A percentile compares a stretch with the other conserved stretches of the same genome.
Conservation (phyloP, 1,140 invertebrate genomes). For the Laupala kohalensis region DNA sequence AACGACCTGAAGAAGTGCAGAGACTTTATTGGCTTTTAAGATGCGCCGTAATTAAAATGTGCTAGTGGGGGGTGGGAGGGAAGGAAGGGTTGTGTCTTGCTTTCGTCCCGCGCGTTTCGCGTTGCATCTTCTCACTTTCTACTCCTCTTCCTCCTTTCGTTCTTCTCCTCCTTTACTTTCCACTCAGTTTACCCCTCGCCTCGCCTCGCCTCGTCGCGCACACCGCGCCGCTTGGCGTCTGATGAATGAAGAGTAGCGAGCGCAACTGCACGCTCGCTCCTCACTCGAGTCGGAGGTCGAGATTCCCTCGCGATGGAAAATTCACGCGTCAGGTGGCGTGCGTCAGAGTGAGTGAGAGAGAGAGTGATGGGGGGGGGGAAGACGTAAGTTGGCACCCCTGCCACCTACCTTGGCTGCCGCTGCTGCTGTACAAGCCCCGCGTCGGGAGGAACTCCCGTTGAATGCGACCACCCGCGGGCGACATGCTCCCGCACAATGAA, state of each 20-base stretch:
- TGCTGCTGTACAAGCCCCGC: too few relatives aligned
- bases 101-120: not conserved
- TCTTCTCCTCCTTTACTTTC: not conserved
- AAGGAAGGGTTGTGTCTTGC: too few relatives aligned
- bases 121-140: not conserved
- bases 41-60: conserved; percentile 12
- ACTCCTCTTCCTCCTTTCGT: not conserved
- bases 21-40: conserved; percentile 12
- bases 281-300: not conserved
- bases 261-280: not conserved
- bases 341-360: not conserved
- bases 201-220: not conserved
- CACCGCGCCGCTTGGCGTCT: not conserved
- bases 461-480: not conserved
- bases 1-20: not conserved
- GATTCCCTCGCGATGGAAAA: not conserved
- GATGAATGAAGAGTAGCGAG: conserved; percentile 8
- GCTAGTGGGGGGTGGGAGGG: too few relatives aligned
- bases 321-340: not conserved
- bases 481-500: too few relatives aligned
- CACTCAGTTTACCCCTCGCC: too few relatives aligned
- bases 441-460: not conserved
- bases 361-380: too few relatives aligned
- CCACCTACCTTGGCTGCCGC: too few relatives aligned
- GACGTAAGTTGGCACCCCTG: too few relatives aligned